Conservation (phyloP, 1,140 invertebrate species). For the Drosophila busckii region DNA sequence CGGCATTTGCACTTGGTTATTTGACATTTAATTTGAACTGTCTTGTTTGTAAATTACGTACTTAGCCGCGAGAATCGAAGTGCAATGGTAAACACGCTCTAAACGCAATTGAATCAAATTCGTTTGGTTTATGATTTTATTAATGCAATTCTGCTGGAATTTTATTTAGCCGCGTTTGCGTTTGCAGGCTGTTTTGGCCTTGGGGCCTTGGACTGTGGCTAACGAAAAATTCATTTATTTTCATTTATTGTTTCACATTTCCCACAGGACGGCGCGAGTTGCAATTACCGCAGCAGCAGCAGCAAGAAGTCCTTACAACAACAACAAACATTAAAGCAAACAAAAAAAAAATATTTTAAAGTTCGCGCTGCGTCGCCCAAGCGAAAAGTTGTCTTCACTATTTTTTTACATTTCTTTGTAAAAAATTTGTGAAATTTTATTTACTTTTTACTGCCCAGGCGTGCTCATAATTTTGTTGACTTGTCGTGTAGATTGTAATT, state of each 20-base stretch:
- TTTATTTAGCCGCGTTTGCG: conserved; percentile 11
- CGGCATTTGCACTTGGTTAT: conserved; percentile 32
- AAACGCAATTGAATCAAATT: conserved; percentile 40
- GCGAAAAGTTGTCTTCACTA: conserved; percentile 38
- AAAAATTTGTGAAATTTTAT: conserved; percentile 54
- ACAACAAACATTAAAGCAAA: conserved; percentile 22
- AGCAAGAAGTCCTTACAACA: conserved; percentile 37
- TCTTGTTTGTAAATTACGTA: conserved; percentile 30
- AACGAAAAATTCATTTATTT: conserved; percentile 79
- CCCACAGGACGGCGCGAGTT: conserved; percentile 65
- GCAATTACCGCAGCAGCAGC: conserved; percentile 63
- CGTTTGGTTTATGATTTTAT: conserved; percentile 36
- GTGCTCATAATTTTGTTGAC: conserved; percentile 79
- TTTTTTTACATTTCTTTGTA: conserved; percentile 1
- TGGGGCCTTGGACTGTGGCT: conserved; percentile 20
- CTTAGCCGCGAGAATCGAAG: conserved; percentile 24
- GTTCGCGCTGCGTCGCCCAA: conserved; percentile 40
- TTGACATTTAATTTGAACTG: conserved; percentile 26
- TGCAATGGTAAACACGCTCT: conserved; percentile 13
- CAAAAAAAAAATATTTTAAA: conserved; percentile 27
- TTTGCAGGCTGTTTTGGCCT: conserved; percentile 31
- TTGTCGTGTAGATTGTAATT: conserved; percentile 76
- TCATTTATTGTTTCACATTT: conserved; percentile 79
- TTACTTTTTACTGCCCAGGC: conserved; percentile 70
- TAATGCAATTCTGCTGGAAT: conserved; percentile 54